Evolutionary conservation across 2,888 invertebrate genomes (phyloP).

Genomic region (Amiota minor): DNA sequence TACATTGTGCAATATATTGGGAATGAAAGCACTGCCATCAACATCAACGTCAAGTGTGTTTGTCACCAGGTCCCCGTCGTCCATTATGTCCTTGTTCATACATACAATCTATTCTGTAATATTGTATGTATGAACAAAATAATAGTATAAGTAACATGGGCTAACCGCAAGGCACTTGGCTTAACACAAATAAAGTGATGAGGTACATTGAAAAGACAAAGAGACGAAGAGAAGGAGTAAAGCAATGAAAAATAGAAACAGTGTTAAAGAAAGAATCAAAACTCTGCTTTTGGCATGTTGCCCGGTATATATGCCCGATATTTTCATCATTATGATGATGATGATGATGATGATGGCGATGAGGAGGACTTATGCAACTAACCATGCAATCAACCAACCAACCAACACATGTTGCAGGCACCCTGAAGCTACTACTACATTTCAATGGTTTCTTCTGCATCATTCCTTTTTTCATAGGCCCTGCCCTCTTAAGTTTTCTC

Average conservation of each 20-base stretch:
- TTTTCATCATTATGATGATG: neutral
- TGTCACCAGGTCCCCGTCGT: no score
- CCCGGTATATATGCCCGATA: neutral
- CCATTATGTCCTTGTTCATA: no score
- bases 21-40: no score
- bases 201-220: neutral
- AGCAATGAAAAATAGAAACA: neutral
- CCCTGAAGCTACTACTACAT: neutral
- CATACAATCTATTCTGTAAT: no score
- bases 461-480: neutral
- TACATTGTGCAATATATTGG: no score
- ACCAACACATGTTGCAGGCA: constrained; percentile 6
- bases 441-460: neutral
- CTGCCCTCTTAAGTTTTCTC: neutral
- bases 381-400: neutral
- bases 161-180: constrained; percentile 13
- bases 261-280: neutral
- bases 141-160: neutral
- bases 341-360: neutral
- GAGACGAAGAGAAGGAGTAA: neutral
- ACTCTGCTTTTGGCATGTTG: neutral
- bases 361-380: neutral
- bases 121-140: no score
- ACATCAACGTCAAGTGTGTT: no score
- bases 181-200: neutral